Evolutionary conservation across 2,888 invertebrate genomes (phyloP).

Genomic region (Lepidochrysops patricia): DNA sequence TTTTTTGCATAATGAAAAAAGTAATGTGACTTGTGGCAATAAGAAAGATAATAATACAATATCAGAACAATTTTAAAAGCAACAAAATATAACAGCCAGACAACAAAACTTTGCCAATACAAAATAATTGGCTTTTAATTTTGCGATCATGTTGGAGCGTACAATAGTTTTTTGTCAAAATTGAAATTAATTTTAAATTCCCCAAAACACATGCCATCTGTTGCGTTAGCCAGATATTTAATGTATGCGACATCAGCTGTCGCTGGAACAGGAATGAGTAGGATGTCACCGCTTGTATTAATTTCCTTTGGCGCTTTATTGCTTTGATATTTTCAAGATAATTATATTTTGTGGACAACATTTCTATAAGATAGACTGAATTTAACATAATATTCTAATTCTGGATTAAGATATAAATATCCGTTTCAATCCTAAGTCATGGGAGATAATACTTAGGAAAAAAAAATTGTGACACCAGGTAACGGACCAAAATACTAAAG

Average conservation of each 20-base stretch:
- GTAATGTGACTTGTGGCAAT: not conserved
- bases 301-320: constrained; percentile 22
- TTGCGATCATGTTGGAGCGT: not conserved
- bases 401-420: no score
- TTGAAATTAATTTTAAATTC: not conserved
- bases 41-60: no score
- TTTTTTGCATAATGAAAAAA: not conserved
- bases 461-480: no score
- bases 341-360: not conserved
- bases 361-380: not conserved
- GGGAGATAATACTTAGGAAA: no score
- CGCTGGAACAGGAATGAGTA: not conserved
- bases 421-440: no score
- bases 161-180: not conserved
- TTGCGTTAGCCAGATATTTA: constrained; percentile 2
- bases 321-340: constrained; percentile 3
- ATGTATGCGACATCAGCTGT: constrained; percentile 1
- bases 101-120: not conserved
- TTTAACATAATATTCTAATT: no score
- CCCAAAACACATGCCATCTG: not conserved
- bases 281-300: constrained; percentile 25
- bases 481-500: no score
- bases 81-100: not conserved
- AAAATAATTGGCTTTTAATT: constrained; percentile 9
- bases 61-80: not conserved